Evolutionary conservation across 2,888 invertebrate genomes (phyloP).

Genomic region (Balanococcus diminutus): DNA sequence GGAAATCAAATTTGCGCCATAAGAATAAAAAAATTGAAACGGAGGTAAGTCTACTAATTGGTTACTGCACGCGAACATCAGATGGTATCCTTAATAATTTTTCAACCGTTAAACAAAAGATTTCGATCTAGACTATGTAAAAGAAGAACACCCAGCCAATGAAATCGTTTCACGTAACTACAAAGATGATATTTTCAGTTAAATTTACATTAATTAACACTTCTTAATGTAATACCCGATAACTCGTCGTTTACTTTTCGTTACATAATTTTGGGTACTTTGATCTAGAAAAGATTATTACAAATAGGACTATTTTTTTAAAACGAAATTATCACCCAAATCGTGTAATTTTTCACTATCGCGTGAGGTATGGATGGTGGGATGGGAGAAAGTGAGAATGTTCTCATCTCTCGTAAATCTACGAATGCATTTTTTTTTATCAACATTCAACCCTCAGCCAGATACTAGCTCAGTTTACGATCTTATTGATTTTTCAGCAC

Average conservation of each 20-base stretch:
- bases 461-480: no score
- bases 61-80: background rate
- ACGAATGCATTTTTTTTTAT: no score
- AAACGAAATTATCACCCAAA: no score
- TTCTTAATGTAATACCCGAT: background rate
- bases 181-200: background rate
- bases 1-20: constrained; percentile 19
- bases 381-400: no score
- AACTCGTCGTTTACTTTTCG: background rate
- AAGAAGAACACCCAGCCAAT: background rate
- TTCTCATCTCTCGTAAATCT: no score
- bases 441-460: no score
- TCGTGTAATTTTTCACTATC: no score
- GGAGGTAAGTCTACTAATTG: constrained; percentile 31
- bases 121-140: background rate
- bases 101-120: constrained; percentile 32
- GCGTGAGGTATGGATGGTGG: no score
- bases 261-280: background rate
- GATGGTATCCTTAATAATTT: background rate
- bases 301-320: no score
- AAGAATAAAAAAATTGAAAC: background rate
- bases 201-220: background rate
- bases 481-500: no score
- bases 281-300: background rate
- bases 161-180: background rate